Evolutionary conservation across 2,113 vertebrate species (phyloP).

Genomic region (Lophotis ruficrista): DNA sequence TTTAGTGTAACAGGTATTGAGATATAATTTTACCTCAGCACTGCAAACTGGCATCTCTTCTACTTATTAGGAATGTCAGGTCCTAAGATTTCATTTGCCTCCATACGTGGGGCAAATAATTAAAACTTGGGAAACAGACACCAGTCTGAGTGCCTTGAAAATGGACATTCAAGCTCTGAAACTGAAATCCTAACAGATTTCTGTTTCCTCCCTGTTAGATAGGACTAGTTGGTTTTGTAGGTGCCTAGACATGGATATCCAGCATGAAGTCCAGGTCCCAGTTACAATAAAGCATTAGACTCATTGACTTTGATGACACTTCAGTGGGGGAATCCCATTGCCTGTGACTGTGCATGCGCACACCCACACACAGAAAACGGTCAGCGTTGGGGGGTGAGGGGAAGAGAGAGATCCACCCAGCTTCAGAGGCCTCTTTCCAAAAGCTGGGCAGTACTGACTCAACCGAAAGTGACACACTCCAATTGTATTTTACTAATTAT

Average conservation of each 20-base stretch:
- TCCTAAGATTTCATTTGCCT: background rate
- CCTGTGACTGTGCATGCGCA: background rate
- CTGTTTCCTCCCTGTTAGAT: background rate
- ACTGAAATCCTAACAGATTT: background rate
- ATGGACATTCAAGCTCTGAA: background rate
- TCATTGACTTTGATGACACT: background rate
- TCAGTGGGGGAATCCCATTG: background rate
- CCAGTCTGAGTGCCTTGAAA: background rate
- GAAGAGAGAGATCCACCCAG: background rate
- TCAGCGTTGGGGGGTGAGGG: fast-evolving
- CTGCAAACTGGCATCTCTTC: background rate
- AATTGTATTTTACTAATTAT: background rate
- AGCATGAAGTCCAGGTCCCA: background rate
- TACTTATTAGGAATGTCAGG: background rate
- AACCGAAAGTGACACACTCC: background rate
- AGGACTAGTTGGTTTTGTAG: background rate
- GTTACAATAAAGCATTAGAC: background rate
- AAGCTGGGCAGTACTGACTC: background rate
- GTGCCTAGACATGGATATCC: background rate
- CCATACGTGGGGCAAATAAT: background rate
- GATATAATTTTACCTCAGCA: background rate
- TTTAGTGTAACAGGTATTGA: background rate
- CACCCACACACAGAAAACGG: background rate
- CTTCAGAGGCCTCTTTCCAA: background rate
- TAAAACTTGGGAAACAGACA: background rate